A percentile compares a stretch with the other conserved stretches of the same genome.
These are phyloP conservation scores for Sebastes fasciatus DNA, from an alignment of 2,113 vertebrate species.

Conservation along the genomic window DNA sequence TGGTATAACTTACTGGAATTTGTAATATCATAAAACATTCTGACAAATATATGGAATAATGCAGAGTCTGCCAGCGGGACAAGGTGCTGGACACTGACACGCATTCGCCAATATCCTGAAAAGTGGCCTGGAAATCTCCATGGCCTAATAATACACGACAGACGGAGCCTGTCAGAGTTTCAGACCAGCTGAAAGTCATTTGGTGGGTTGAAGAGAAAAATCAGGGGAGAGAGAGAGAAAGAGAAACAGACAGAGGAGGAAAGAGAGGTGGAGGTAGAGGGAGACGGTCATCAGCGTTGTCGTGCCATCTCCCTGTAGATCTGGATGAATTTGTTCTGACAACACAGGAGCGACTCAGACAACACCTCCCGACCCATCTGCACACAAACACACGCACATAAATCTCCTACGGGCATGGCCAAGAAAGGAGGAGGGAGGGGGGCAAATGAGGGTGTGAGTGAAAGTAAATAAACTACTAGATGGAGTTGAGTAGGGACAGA, in stretches of 20 bases:
- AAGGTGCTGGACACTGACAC: slow-evolving; percentile 27
- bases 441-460: slow-evolving; percentile 50
- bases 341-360: slow-evolving; percentile 43
- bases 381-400: slow-evolving; percentile 42
- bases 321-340: slow-evolving; percentile 63
- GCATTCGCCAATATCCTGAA: slow-evolving; percentile 29
- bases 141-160: slow-evolving; percentile 52
- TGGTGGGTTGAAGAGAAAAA: slow-evolving; percentile 37
- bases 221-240: background rate
- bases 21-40: slow-evolving; percentile 22
- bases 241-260: slow-evolving; percentile 3
- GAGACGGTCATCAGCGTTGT: slow-evolving; percentile 40
- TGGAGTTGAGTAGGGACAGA: slow-evolving; percentile 42
- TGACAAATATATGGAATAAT: slow-evolving; percentile 27
- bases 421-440: background rate
- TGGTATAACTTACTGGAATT: slow-evolving; percentile 32
- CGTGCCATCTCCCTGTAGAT: slow-evolving; percentile 37
- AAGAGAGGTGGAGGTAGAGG: slow-evolving; percentile 25
- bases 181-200: slow-evolving; percentile 64
- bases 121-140: slow-evolving; percentile 48
- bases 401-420: background rate
- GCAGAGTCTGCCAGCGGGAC: slow-evolving; percentile 25
- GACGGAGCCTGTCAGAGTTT: slow-evolving; percentile 54
- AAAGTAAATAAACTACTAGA: slow-evolving; percentile 44
- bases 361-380: slow-evolving; percentile 36